These are phyloP conservation scores for Eugnorisma glareosa DNA, from an alignment of 2,888 invertebrate species.

Conservation along the genomic window DNA sequence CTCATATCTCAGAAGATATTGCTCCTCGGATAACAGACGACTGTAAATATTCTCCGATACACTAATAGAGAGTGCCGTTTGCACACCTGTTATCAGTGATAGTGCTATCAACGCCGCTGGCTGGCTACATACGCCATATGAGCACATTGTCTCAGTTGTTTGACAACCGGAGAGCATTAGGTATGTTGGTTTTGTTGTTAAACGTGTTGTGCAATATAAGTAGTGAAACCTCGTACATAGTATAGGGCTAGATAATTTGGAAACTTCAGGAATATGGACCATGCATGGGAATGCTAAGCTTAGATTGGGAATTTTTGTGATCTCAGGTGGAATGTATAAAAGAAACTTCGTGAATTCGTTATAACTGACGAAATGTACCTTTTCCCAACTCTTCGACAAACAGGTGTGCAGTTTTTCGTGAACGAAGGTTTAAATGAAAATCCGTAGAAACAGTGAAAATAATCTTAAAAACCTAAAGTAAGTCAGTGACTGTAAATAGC, in stretches of 20 bases:
- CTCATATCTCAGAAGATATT: neutral
- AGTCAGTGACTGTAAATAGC: neutral
- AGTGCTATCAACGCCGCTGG: constrained; percentile 40
- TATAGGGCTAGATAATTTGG: neutral
- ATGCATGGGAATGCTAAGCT: too few relatives aligned
- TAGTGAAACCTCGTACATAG: neutral
- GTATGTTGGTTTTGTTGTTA: constrained; percentile 38
- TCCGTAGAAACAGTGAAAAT: too few relatives aligned
- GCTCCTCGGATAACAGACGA: neutral
- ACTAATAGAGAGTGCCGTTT: constrained; percentile 20
- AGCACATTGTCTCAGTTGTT: constrained; percentile 26
- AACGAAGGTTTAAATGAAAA: neutral
- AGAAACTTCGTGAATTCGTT: neutral
- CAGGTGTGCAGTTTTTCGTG: neutral
- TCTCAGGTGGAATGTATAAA: neutral
- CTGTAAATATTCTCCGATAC: neutral
- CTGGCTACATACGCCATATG: constrained; percentile 2
- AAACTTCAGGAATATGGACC: neutral
- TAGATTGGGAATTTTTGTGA: neutral
- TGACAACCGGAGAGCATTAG: constrained; percentile 26
- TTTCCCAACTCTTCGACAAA: neutral
- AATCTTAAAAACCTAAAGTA: neutral
- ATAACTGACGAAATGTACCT: neutral
- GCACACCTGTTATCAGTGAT: constrained; percentile 49
- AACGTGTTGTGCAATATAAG: neutral